phyloP scores from a whole-genome alignment of 2,888 invertebrate genomes.

The Leptogaster cylindrica region DNA sequence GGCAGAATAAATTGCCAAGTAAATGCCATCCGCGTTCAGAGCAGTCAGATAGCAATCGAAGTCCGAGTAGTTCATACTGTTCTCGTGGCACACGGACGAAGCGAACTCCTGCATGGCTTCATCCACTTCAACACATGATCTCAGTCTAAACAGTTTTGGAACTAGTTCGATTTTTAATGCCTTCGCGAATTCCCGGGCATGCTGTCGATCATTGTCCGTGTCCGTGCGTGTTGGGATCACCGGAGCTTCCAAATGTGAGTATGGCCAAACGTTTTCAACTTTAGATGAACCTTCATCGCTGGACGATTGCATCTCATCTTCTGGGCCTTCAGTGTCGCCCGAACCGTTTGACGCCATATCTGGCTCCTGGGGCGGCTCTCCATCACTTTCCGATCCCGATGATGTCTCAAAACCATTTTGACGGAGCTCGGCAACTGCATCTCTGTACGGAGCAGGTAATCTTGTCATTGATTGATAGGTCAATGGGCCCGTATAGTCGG shows the following conservation, averaged over 20 bases:
- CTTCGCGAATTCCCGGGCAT: conserved; percentile 82
- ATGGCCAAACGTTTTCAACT: conserved; percentile 61
- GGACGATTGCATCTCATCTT: conserved; percentile 67
- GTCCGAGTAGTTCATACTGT: conserved; percentile 61
- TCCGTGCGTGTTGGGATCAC: conserved; percentile 64
- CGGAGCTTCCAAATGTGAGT: conserved; percentile 60
- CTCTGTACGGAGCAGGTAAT: conserved; percentile 80
- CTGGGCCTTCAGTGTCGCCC: conserved; percentile 75
- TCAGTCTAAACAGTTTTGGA: conserved; percentile 75
- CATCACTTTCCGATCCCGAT: conserved; percentile 66
- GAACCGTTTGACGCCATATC: conserved; percentile 78
- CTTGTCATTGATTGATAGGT: conserved; percentile 86
- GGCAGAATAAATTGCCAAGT: conserved; percentile 87
- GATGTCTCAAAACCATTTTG: conserved; percentile 70
- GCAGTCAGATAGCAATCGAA: conserved; percentile 68
- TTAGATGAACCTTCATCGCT: conserved; percentile 62
- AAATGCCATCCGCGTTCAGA: conserved; percentile 95
- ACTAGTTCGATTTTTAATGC: conserved; percentile 76
- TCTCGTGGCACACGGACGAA: conserved; percentile 86
- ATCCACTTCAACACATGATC: conserved; percentile 87
- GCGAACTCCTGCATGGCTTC: conserved; percentile 91
- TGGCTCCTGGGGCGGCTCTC: conserved; percentile 72
- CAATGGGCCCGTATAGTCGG: conserved; percentile 82
- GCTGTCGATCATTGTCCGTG: conserved; percentile 84
- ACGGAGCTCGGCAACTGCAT: conserved; percentile 72